These are phyloP conservation scores for Phasianus colchicus DNA, from an alignment of 2,113 vertebrate genomes.

Conservation along the genomic window DNA sequence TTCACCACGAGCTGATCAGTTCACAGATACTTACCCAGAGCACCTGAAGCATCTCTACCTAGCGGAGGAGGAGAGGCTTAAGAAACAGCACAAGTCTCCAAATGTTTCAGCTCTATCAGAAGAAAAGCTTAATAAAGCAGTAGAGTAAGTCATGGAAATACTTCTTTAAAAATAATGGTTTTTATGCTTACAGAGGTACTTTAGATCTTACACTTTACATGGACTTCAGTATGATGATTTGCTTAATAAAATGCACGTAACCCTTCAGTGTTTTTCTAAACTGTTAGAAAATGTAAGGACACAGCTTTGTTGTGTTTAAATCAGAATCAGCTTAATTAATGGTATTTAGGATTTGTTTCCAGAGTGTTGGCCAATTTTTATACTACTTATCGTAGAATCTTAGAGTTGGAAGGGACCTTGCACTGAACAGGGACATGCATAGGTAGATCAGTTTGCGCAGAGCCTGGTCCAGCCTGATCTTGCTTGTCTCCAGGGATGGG, in stretches of 20 bases:
- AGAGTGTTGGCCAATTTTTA: background rate
- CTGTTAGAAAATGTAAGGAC: background rate
- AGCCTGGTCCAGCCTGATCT: too few relatives aligned
- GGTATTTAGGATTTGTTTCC: background rate
- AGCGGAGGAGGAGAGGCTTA: slow-evolving; percentile 88
- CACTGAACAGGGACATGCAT: too few relatives aligned
- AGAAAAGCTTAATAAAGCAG: background rate
- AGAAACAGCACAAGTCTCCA: background rate
- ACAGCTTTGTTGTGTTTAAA: background rate
- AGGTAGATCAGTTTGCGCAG: too few relatives aligned
- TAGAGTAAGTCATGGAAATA: slow-evolving; percentile 62
- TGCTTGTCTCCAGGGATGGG: too few relatives aligned
- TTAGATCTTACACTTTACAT: fast-evolving
- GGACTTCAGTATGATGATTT: background rate
- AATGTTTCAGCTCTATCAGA: background rate
- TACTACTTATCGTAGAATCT: background rate
- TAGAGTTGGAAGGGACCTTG: too few relatives aligned
- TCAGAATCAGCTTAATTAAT: background rate
- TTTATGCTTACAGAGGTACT: background rate
- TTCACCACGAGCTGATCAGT: slow-evolving; percentile 53
- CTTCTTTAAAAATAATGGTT: background rate
- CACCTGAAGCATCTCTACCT: slow-evolving; percentile 93
- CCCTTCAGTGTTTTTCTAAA: background rate
- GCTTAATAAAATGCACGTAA: background rate
- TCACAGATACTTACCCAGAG: slow-evolving; percentile 88